phyloP scores from a whole-genome alignment of 2,113 vertebrate genomes.

The Pongo pygmaeus region DNA sequence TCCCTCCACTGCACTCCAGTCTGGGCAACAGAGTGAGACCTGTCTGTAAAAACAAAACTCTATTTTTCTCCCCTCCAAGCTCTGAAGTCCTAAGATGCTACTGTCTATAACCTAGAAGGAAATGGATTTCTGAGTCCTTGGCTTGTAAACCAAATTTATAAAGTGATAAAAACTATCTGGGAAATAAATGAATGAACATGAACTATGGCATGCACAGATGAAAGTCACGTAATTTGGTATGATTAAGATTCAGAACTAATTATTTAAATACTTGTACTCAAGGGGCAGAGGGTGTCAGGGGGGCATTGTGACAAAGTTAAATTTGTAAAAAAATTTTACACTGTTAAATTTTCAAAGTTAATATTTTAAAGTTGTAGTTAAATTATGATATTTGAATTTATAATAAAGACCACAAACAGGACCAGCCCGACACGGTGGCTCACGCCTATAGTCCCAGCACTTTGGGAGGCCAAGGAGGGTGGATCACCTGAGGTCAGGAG shows the following conservation, averaged over 20 bases:
- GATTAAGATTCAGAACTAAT: not conserved
- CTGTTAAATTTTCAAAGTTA: too few species aligned
- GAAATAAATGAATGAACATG: constrained; percentile 4
- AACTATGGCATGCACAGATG: not conserved
- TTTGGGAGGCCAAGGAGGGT: too few species aligned
- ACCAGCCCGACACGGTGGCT: too few species aligned
- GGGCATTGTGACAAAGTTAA: not conserved
- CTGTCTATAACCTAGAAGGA: not conserved
- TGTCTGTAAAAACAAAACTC: not conserved
- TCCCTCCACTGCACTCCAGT: too few species aligned
- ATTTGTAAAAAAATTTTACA: too few species aligned
- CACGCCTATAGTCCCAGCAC: too few species aligned
- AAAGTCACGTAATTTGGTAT: not conserved
- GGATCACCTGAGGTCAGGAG: too few species aligned
- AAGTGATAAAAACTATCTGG: constrained; percentile 17
- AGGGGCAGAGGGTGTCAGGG: not conserved
- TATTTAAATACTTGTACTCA: not conserved
- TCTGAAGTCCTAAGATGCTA: not conserved
- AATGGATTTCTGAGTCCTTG: constrained; percentile 3
- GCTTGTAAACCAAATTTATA: not conserved
- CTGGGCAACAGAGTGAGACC: too few species aligned
- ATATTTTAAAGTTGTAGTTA: not conserved
- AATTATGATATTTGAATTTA: not conserved
- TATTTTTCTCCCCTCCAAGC: not conserved
- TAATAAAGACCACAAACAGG: not conserved